Conservation (phyloP, 2,113 vertebrate genomes). For the Mustela nigripes region DNA sequence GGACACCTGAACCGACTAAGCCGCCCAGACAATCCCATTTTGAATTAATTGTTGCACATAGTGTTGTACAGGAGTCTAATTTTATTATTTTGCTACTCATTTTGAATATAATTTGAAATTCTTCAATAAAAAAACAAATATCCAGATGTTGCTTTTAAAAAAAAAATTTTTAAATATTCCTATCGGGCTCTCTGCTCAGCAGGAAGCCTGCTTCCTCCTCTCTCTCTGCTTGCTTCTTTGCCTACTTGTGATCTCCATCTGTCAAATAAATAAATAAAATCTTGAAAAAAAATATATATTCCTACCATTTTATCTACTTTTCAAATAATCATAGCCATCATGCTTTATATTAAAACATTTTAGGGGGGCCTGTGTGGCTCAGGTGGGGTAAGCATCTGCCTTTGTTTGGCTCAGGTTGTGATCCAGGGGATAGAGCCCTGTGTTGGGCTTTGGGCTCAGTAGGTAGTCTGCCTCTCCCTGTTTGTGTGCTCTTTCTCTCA, state of each 20-base stretch:
- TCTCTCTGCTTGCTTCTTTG: too few species aligned
- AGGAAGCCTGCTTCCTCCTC: too few species aligned
- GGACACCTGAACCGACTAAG: background rate
- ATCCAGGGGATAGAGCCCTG: background rate
- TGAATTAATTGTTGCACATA: background rate
- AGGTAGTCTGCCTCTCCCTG: too few species aligned
- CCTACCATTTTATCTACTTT: background rate
- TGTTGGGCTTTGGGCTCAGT: background rate
- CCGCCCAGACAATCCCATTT: background rate
- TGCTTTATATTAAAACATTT: background rate
- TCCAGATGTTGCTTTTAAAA: background rate
- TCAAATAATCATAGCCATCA: background rate
- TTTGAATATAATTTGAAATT: constrained; percentile 13
- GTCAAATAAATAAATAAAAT: too few species aligned
- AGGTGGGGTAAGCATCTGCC: background rate
- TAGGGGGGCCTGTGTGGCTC: background rate
- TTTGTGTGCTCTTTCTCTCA: too few species aligned
- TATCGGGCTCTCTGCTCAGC: background rate
- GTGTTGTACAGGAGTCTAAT: background rate
- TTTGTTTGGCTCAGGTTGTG: background rate
- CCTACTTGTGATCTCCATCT: too few species aligned
- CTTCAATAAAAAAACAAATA: background rate
- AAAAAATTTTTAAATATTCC: background rate
- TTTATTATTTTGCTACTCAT: constrained; percentile 24
- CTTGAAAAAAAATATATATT: background rate